Evolutionary conservation across 2,888 invertebrate species (phyloP), one percentile per base, ranked within the genome.

Genomic region (Tachina fera): DNA sequence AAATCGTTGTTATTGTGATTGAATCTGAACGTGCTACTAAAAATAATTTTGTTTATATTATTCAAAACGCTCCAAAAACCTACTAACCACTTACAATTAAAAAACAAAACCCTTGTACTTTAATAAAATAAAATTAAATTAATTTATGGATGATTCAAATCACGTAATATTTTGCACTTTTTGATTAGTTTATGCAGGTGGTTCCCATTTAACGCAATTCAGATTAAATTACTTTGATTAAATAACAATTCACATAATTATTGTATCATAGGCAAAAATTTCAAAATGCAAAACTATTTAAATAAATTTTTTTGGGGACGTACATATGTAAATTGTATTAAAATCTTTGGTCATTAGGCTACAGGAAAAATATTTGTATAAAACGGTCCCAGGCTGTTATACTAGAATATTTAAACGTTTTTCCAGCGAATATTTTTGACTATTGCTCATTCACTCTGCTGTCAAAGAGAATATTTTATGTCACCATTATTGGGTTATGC

Each of bases 111-210:
- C 67, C 56, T 58, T 76, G 39, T 11, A 56, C 13, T 41, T 53
- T 53, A 19, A 43, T 6, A n/a, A 65, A 47, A 58, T 75, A 13
- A 47, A 5, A 9, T 45, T 45, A 31, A 3, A 58, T 39, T 39
- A 45, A 45, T 6, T 22, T 10, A 10, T 68, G 58, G 13, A 49
- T 51, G 14, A 77, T 60, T 68, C 68, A n/a, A 11, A 60, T 51
- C 68, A 77, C 77, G 77, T 77, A 70, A 60, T n/a, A 41, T 68
- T 60, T 49, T 60, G 49, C 41, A 19, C 68, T 22, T 45, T 65
- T 63, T 43, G 53, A n/a, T 19, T 16, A 58, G 56, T 56, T 47
- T 49, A 68, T 49, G 41, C 16, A 31, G 31, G 8, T 16, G 14
- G 9, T 11, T 4, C 60, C 8, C 3, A 39, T 13, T 60, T 4